Evolutionary conservation across 2,888 invertebrate species (phyloP).

Genomic region (Caenorhabditis afra): DNA sequence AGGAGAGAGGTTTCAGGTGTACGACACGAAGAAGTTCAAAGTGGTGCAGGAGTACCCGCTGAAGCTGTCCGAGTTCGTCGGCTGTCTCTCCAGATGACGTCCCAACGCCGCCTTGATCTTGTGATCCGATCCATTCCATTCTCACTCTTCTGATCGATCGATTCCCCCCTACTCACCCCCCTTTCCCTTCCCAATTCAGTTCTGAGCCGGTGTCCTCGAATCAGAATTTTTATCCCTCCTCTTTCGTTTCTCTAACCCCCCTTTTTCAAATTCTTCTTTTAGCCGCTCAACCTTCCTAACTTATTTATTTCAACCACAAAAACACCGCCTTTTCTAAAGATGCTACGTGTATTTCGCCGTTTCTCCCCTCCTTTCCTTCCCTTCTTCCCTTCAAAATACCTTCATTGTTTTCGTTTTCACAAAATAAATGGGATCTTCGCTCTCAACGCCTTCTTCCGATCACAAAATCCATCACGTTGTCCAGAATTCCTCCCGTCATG

Average conservation of each 20-base stretch:
- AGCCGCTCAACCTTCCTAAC: constrained; percentile 12
- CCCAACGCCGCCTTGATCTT: not conserved
- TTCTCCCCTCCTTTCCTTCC: constrained; percentile 21
- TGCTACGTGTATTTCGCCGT: constrained; percentile 43
- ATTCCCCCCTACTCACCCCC: constrained; percentile 16
- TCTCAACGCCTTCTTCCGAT: constrained; percentile 24
- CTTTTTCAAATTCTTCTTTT: constrained; percentile 22
- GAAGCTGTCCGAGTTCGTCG: constrained; percentile 71
- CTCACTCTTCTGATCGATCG: constrained; percentile 53
- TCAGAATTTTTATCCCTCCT: constrained; percentile 27
- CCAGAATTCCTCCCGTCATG: constrained; percentile 48
- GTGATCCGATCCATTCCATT: constrained; percentile 39
- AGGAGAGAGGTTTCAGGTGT: constrained; percentile 66
- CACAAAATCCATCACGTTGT: constrained; percentile 48
- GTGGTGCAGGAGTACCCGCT: constrained; percentile 75
- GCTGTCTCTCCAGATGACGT: constrained; percentile 62
- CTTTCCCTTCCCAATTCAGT: constrained; percentile 10
- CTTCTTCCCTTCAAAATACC: constrained; percentile 4
- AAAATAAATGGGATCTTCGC: constrained; percentile 17
- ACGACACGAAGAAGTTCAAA: constrained; percentile 74
- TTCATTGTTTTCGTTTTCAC: constrained; percentile 12
- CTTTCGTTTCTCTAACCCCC: constrained; percentile 17
- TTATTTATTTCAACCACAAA: constrained; percentile 12
- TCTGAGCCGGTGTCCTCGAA: constrained; percentile 50
- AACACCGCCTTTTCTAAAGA: constrained; percentile 31